phyloP scores from a whole-genome alignment of 1,140 invertebrate species.

The Sitobion miscanthi region DNA sequence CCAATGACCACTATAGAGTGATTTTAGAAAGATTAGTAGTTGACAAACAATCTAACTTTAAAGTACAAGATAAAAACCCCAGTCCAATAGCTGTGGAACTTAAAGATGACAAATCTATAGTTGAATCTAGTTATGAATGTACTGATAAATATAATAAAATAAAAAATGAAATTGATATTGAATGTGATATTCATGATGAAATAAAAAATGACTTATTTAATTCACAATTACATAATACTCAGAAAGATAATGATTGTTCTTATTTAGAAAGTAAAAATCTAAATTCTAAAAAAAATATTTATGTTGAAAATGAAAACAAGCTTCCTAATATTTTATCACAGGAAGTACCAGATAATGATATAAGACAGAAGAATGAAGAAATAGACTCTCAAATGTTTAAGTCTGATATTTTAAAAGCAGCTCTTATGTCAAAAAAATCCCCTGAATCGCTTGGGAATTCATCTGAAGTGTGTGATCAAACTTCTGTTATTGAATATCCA shows the following conservation, averaged over 20 bases:
- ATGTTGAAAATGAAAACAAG: not conserved
- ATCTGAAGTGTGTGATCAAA: not conserved
- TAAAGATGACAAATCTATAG: not conserved
- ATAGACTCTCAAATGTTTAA: constrained; percentile 25
- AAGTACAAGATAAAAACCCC: not conserved
- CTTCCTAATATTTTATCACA: not conserved
- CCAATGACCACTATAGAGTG: not conserved
- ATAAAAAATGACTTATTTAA: not conserved
- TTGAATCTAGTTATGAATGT: not conserved
- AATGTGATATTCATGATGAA: not conserved
- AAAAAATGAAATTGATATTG: not conserved
- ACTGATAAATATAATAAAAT: not conserved
- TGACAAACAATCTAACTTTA: not conserved
- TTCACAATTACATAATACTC: not conserved
- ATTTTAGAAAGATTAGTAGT: not conserved
- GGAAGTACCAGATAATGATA: not conserved
- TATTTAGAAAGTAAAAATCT: not conserved
- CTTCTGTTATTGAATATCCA: not conserved
- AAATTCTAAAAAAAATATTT: not conserved
- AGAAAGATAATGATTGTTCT: not conserved
- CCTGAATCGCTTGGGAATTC: not conserved
- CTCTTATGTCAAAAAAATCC: constrained; percentile 50
- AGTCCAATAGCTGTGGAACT: not conserved
- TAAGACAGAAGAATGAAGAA: not conserved
- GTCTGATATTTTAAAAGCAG: constrained; percentile 52